These are phyloP conservation scores for Cyaniris semiargus DNA, from an alignment of 2,888 invertebrate species.

Conservation along the genomic window DNA sequence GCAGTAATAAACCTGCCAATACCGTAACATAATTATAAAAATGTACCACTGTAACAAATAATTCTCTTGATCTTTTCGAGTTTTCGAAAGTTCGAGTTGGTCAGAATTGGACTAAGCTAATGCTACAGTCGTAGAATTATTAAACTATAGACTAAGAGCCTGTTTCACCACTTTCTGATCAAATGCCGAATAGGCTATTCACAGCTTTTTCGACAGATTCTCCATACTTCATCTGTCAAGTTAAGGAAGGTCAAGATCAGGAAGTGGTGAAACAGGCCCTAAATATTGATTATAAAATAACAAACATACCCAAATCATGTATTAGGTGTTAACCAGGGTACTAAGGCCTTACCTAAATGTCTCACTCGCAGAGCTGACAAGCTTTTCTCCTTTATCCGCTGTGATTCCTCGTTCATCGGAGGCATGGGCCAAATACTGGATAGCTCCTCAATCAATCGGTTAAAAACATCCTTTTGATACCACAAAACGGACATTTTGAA, in stretches of 20 bases:
- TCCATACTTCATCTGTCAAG: too few relatives aligned
- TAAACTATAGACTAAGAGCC: background rate
- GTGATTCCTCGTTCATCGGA: slow-evolving; percentile 57
- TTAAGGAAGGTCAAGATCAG: too few relatives aligned
- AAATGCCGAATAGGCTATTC: too few relatives aligned
- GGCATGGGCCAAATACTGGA: slow-evolving; percentile 69
- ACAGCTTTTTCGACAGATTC: too few relatives aligned
- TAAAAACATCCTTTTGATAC: slow-evolving; percentile 67
- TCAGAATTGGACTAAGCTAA: too few relatives aligned
- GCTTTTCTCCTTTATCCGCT: slow-evolving; percentile 59
- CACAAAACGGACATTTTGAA: slow-evolving; percentile 66
- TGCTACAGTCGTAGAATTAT: background rate
- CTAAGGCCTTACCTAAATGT: slow-evolving; percentile 56
- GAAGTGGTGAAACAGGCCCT: too few relatives aligned
- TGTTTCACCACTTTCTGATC: too few relatives aligned
- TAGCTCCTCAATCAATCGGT: slow-evolving; percentile 60
- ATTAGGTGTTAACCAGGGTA: background rate
- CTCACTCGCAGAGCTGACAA: slow-evolving; percentile 58
- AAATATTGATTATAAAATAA: background rate
- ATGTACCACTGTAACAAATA: too few relatives aligned
- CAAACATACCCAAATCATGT: too few relatives aligned
- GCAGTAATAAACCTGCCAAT: background rate
- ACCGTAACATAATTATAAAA: too few relatives aligned
- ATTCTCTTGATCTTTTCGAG: too few relatives aligned
- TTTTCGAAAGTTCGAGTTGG: too few relatives aligned